phyloP scores from a whole-genome alignment of 2,797 vertebrate species.

The Etheostoma perlongum region DNA sequence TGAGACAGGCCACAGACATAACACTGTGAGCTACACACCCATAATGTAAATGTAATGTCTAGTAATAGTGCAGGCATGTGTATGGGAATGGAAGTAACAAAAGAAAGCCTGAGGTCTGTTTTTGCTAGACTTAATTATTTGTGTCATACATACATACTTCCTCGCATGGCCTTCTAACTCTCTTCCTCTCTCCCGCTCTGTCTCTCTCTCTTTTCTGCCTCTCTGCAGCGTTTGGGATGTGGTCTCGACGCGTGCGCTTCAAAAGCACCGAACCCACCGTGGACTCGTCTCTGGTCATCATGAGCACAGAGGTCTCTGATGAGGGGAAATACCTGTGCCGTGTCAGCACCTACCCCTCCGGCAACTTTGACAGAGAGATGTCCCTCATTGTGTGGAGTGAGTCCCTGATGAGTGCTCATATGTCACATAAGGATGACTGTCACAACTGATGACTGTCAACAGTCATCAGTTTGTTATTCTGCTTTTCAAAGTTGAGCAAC shows the following conservation, averaged over 20 bases:
- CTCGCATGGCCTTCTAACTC: background rate
- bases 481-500: background rate
- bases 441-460: background rate
- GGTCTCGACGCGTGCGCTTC: constrained; percentile 72
- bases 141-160: constrained; percentile 7
- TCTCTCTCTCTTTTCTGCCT: background rate
- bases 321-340: constrained; percentile 89
- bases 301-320: constrained; percentile 76
- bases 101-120: constrained; percentile 18
- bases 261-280: constrained; percentile 64
- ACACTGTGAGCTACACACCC: background rate
- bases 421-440: background rate
- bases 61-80: background rate
- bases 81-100: constrained; percentile 22
- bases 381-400: constrained; percentile 86
- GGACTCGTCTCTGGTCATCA: constrained; percentile 81
- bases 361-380: constrained; percentile 86
- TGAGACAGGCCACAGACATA: background rate
- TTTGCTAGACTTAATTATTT: constrained; percentile 21
- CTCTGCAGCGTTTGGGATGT: constrained; percentile 67
- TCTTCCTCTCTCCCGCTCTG: background rate
- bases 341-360: constrained; percentile 87
- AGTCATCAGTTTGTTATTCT: too few relatives aligned
- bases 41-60: constrained; percentile 4
- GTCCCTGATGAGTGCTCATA: constrained; percentile 30